Conservation (phyloP, 2,797 vertebrate genomes). For the Tinamus major region DNA sequence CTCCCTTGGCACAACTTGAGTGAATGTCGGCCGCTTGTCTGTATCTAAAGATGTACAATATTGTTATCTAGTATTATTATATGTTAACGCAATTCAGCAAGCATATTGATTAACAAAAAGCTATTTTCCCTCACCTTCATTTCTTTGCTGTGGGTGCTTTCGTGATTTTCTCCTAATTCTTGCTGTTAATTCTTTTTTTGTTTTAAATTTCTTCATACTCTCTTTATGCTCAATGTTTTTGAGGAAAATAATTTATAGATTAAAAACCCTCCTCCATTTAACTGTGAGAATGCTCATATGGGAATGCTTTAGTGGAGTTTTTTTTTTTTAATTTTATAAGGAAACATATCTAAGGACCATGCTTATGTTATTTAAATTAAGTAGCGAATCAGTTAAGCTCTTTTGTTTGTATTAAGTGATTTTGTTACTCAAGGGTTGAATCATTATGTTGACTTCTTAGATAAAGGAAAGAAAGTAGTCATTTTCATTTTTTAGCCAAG, state of each 20-base stretch:
- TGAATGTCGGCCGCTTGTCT: background rate
- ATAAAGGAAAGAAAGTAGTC: background rate
- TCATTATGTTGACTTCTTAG: background rate
- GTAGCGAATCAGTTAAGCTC: background rate
- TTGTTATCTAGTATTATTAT: no score
- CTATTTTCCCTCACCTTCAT: background rate
- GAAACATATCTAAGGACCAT: background rate
- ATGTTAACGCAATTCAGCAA: background rate
- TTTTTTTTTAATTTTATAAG: background rate
- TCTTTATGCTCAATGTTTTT: background rate
- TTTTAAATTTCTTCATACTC: background rate
- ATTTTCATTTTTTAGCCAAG: background rate
- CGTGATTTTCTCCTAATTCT: background rate
- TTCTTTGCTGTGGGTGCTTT: background rate
- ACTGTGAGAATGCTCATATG: background rate
- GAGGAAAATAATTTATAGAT: background rate
- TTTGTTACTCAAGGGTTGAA: background rate
- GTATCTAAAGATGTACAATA: background rate
- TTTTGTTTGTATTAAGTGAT: background rate
- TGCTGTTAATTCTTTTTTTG: background rate
- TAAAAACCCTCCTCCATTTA: background rate
- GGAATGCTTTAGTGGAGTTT: background rate
- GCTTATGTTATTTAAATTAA: background rate
- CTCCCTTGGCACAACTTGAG: no score
- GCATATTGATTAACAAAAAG: background rate